These are phyloP conservation scores for Oryctolagus cuniculus DNA, from an alignment of 2,113 vertebrate species.

Conservation along the genomic window DNA sequence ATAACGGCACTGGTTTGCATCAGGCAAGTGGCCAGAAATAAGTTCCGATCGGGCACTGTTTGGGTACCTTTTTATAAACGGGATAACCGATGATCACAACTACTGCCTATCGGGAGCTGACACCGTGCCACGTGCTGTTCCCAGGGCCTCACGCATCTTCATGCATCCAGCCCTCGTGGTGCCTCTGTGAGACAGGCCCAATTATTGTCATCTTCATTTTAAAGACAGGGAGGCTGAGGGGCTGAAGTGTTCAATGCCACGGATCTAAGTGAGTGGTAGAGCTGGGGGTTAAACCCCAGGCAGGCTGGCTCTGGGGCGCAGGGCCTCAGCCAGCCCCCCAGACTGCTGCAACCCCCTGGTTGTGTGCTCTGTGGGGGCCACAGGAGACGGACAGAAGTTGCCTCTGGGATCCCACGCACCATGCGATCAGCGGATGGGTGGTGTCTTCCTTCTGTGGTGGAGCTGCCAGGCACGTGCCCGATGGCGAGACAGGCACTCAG, in stretches of 20 bases:
- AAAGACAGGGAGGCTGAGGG: not conserved
- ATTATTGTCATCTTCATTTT: not conserved
- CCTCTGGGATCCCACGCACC: too few species aligned
- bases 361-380: too few species aligned
- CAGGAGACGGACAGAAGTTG: not conserved
- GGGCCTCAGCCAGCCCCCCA: not conserved
- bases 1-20: too few species aligned
- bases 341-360: not conserved
- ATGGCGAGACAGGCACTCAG: not conserved
- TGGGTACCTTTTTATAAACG: not conserved
- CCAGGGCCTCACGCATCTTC: not conserved
- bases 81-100: not conserved
- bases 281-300: not conserved
- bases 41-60: not conserved
- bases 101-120: not conserved
- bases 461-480: not conserved
- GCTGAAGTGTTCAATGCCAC: not conserved
- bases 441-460: too few species aligned
- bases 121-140: accelerated
- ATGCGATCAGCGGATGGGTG: too few species aligned
- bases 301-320: too few species aligned
- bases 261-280: not conserved
- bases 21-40: not conserved
- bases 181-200: not conserved
- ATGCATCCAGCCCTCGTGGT: not conserved